A percentile compares a stretch with the other conserved stretches of the same genome.
These are phyloP conservation scores for Drosophila cardini DNA, from an alignment of 1,140 invertebrate species.

Conservation along the genomic window DNA sequence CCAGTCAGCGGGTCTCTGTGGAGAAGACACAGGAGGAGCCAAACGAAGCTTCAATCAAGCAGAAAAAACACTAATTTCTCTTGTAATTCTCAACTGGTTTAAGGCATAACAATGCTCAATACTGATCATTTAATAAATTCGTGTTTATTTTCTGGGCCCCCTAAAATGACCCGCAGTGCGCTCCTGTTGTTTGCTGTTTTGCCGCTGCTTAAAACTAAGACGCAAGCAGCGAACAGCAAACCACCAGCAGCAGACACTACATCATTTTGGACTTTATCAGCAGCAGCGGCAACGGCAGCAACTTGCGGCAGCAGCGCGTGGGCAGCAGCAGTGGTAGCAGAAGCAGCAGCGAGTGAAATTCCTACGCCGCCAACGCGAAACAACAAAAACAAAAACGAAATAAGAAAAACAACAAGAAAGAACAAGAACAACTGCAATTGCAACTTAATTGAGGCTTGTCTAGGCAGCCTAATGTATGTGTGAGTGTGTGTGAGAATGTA, in stretches of 20 bases:
- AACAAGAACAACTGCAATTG: conserved; percentile 67
- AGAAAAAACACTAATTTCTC: not conserved
- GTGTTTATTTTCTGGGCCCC: not conserved
- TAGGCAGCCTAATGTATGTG: conserved; percentile 48
- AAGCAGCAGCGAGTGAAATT: conserved; percentile 60
- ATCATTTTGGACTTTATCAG: conserved; percentile 83
- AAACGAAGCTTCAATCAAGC: not conserved
- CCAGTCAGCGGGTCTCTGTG: not conserved
- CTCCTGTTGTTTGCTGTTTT: conserved; percentile 28
- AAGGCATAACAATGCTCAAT: not conserved
- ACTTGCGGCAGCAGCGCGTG: conserved; percentile 59
- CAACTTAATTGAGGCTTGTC: conserved; percentile 83
- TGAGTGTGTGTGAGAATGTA: conserved; percentile 7
- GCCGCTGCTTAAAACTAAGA: conserved; percentile 30
- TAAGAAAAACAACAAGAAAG: conserved; percentile 1
- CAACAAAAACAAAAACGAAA: conserved; percentile 22
- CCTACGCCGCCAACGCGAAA: conserved; percentile 70
- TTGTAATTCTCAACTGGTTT: conserved; percentile 5
- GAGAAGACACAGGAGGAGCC: not conserved
- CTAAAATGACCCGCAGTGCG: conserved; percentile 27
- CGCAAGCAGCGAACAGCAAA: conserved; percentile 50
- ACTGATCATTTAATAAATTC: not conserved
- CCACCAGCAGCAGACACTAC: conserved; percentile 73
- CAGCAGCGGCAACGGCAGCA: conserved; percentile 53
- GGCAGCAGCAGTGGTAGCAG: conserved; percentile 66